Base-by-base conservation (phyloP, 1,140 invertebrate genomes). In the Drosophila truncata region DNA sequence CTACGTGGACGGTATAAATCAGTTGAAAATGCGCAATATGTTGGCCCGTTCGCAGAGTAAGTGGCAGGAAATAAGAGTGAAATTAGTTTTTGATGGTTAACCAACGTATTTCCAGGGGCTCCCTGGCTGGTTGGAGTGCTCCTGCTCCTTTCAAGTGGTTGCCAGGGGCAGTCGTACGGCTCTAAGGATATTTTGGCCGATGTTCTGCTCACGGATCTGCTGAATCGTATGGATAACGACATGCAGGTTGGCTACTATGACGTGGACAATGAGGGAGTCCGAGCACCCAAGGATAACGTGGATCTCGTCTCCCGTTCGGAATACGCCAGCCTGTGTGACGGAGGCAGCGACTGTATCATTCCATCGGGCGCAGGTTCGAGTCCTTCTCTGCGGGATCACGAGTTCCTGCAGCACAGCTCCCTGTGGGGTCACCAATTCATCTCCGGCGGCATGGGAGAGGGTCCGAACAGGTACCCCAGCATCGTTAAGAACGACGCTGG, bases 401-500 rank as follows among this genome's bases (percentile, higher is more conserved):
- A 99, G 87, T 98, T 97, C 87, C 82, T 98, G 61, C 96, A 97
- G 81, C 97, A 99, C 88, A 98, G 96, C 91, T 96, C 96, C 4
- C 93, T 99, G 2, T 98, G 96, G 95, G 96, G 97, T 10, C 96
- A 97, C 90, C 96, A 98, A 82, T 97, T 96, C 78, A 94, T 97
- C 59, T 94, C 94, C 76, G 96, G 97, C 16, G 97, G 96, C 41
- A 95, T 95, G 86, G 95, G 96, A 54, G 95, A 98, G 93, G 96
- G 93, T 1, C 84, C 94, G 1, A 91, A 95, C 16, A 94, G 95
- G 39, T 96, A 96, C 69, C 93, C 94, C 74, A 95, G 95, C 35
- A 95, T 97, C 84, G 95, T 98, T 5, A 99, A 99, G 93, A 96
- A 96, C 2, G 98, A 99, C 87, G 96, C 96, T 14, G 96, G 97